A percentile compares a stretch with the other conserved stretches of the same genome.
Evolutionary conservation across 2,797 vertebrate species (phyloP).

Genomic region (Hippoglossus hippoglossus): DNA sequence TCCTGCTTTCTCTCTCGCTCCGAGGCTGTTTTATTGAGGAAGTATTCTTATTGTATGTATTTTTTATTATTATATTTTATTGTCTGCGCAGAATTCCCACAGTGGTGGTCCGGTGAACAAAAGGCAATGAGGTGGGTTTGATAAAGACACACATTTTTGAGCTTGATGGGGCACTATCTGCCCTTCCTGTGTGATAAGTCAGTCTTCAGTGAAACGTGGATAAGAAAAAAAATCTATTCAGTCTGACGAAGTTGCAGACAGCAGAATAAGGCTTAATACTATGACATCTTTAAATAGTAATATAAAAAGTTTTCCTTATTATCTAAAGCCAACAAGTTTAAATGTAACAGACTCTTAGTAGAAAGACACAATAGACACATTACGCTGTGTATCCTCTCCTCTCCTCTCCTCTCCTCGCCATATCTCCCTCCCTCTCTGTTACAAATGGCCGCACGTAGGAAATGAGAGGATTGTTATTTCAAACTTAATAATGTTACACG

Average conservation of each 20-base stretch:
- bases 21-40: slow-evolving; percentile 72
- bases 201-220: slow-evolving; percentile 63
- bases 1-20: slow-evolving; percentile 58
- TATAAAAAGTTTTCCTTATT: slow-evolving; percentile 55
- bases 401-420: neutral
- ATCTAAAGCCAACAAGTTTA: slow-evolving; percentile 62
- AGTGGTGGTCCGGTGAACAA: slow-evolving; percentile 64
- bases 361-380: slow-evolving; percentile 22
- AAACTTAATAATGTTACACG: slow-evolving; percentile 84
- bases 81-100: slow-evolving; percentile 65
- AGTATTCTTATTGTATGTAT: slow-evolving; percentile 73
- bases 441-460: slow-evolving; percentile 68
- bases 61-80: slow-evolving; percentile 66
- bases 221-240: slow-evolving; percentile 60
- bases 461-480: slow-evolving; percentile 83
- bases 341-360: slow-evolving; percentile 29
- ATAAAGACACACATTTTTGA: slow-evolving; percentile 70
- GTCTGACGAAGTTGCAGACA: slow-evolving; percentile 45
- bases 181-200: slow-evolving; percentile 70
- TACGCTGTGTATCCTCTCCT: neutral
- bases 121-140: slow-evolving; percentile 63
- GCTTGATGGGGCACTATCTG: slow-evolving; percentile 69
- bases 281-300: slow-evolving; percentile 56
- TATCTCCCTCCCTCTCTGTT: slow-evolving; percentile 28
- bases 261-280: slow-evolving; percentile 58